Evolutionary conservation across 1,140 invertebrate species (phyloP), one percentile per base, ranked within the genome.

Genomic region (Drosophila nannoptera): DNA sequence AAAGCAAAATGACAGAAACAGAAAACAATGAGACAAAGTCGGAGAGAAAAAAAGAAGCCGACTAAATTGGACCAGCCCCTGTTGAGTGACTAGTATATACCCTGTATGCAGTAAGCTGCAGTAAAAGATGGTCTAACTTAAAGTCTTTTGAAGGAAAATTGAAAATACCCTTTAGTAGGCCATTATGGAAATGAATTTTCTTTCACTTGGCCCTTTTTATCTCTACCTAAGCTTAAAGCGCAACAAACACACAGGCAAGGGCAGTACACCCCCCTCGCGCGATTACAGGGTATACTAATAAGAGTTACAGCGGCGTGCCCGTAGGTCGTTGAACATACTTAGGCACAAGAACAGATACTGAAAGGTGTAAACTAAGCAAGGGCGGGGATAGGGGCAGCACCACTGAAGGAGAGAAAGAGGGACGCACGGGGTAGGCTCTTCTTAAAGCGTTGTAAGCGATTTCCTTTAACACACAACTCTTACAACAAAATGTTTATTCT

Each of bases 401-500:
- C 40, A 22, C 32, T 35, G 46, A 14, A n/a, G 7, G 40, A 8
- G 32, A 7, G 38, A 12, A 2, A 0, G n/a, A 31, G 22, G 4
- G 14, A n/a, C n/a, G n/a, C 8, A n/a, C 11, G 33, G n/a, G 32
- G 22, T 11, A 4, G 6, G 12, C 2, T 7, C 7, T n/a, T 45
- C 31, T 43, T 67, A 32, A 8, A 5, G 45, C 62, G 16, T 62
- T 84, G 80, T 84, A 73, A 76, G 80, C 52, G 69, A 82, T 78
- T 83, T 69, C 78, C 78, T 58, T 58, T 77, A 86, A 84, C 73
- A 67, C 40, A 86, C 73, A 74, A 74, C 77, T 80, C 64, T 84
- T 63, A 84, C 60, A 83, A 73, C 78, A 69, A 77, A 71, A 82
- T 78, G 45, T 65, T 75, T 56, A 22, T 22, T 48, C n/a, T 38